Percentiles rank a stretch among this genome's conserved stretches.
phyloP scores from a whole-genome alignment of 2,888 invertebrate species.

The Pheosia tremula region DNA sequence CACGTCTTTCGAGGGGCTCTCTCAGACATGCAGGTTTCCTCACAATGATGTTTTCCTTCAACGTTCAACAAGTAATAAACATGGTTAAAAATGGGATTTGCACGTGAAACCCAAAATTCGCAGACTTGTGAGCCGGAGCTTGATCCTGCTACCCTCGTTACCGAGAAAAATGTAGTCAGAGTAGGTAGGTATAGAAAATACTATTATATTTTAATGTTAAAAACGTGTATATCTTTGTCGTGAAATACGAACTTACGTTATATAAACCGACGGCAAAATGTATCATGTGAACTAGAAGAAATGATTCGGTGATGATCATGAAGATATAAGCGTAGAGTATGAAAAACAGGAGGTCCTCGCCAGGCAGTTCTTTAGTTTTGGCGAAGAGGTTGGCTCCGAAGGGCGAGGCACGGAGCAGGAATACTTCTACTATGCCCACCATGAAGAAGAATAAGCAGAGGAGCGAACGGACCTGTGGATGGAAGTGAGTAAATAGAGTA shows the following conservation, averaged over 20 bases:
- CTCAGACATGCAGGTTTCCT: too few species aligned
- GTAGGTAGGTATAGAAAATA: too few species aligned
- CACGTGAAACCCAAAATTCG: too few species aligned
- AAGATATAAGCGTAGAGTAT: constrained; percentile 36
- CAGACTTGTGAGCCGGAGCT: too few species aligned
- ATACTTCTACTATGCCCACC: constrained; percentile 35
- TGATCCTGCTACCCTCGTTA: too few species aligned
- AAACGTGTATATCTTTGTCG: too few species aligned
- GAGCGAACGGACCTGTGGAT: constrained; percentile 47
- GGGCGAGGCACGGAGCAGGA: constrained; percentile 24
- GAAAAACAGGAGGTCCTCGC: constrained; percentile 6
- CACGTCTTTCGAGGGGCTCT: too few species aligned
- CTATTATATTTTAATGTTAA: too few species aligned
- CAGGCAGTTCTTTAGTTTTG: constrained; percentile 7
- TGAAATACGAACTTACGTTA: constrained; percentile 37
- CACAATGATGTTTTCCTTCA: too few species aligned
- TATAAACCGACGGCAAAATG: constrained; percentile 41
- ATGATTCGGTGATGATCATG: constrained; percentile 41
- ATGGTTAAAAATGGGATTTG: too few species aligned
- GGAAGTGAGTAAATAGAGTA: background rate
- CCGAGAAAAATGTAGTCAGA: too few species aligned
- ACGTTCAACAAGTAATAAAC: too few species aligned
- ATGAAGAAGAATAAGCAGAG: constrained; percentile 43
- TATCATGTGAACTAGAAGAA: constrained; percentile 35
- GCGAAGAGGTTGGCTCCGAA: constrained; percentile 22